phyloP scores from a whole-genome alignment of 2,113 vertebrate species.

The Rallus limicola region DNA sequence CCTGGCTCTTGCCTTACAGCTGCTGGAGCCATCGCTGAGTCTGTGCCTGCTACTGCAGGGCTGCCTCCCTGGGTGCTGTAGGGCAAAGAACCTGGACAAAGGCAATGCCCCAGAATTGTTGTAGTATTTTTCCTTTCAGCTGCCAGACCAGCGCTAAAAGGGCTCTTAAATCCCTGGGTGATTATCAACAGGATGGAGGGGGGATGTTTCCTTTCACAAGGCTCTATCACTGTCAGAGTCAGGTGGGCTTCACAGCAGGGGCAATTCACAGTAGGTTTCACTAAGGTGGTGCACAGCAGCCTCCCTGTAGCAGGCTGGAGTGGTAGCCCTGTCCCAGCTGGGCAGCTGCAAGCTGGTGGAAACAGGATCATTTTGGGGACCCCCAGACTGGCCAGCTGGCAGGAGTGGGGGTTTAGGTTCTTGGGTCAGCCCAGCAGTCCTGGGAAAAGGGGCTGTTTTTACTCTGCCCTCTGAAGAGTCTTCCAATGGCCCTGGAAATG shows the following conservation, averaged over 20 bases:
- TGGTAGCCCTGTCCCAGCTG: not conserved
- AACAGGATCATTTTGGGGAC: rapidly evolving
- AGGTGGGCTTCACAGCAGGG: rapidly evolving
- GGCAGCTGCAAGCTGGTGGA: not conserved
- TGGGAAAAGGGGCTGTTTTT: rapidly evolving
- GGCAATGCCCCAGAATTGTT: too few species aligned
- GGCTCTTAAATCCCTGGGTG: not conserved
- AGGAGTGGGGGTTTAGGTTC: rapidly evolving
- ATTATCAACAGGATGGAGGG: rapidly evolving
- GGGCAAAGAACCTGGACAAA: not conserved
- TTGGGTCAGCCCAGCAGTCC: rapidly evolving
- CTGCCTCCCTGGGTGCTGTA: rapidly evolving
- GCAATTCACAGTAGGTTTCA: rapidly evolving
- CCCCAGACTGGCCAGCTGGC: rapidly evolving
- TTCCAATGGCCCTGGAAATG: not conserved
- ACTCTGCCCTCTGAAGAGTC: not conserved
- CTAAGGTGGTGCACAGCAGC: not conserved
- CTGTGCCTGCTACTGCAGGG: rapidly evolving
- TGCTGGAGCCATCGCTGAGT: rapidly evolving
- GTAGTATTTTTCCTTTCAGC: not conserved
- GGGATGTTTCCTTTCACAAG: not conserved
- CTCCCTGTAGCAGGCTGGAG: not conserved
- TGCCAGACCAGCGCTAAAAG: not conserved
- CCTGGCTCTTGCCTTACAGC: not conserved
- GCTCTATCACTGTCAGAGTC: not conserved